Conservation (phyloP, 2,797 vertebrate species). For the Geotrypetes seraphini region DNA sequence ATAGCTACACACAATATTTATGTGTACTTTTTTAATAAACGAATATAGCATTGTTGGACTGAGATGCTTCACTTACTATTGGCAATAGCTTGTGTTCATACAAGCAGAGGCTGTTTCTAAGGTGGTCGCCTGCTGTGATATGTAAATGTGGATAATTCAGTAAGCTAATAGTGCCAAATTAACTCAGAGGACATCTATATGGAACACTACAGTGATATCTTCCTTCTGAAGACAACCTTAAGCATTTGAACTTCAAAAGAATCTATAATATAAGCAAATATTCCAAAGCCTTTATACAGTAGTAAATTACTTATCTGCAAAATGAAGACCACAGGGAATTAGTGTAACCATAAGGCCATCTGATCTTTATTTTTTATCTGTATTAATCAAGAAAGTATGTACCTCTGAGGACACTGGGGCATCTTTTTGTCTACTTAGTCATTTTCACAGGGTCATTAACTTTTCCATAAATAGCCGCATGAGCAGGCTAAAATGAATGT, state of each 20-base stretch:
- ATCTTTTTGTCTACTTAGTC: neutral
- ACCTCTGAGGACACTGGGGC: constrained; percentile 9
- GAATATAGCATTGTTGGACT: too few species aligned
- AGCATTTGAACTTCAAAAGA: constrained; percentile 41
- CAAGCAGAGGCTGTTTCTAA: neutral
- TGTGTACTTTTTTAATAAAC: too few species aligned
- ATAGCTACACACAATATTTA: too few species aligned
- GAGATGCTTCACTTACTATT: too few species aligned
- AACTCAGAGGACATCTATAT: too few species aligned
- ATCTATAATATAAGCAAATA: constrained; percentile 49
- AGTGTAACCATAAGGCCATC: constrained; percentile 27
- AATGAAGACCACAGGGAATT: constrained; percentile 44
- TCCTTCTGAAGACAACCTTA: constrained; percentile 41
- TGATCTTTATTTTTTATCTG: constrained; percentile 28
- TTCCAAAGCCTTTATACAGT: constrained; percentile 37
- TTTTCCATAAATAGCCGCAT: neutral
- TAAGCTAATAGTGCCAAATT: constrained; percentile 39
- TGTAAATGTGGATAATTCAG: constrained; percentile 38
- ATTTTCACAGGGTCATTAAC: neutral
- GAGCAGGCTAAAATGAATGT: too few species aligned
- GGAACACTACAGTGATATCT: constrained; percentile 27
- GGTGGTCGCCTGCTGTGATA: too few species aligned
- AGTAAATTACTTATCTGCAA: constrained; percentile 45
- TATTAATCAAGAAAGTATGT: constrained; percentile 15
- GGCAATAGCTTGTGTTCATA: constrained; percentile 16